These are phyloP conservation scores for Patagioenas fasciata DNA, from an alignment of 2,113 vertebrate genomes.

Conservation along the genomic window DNA sequence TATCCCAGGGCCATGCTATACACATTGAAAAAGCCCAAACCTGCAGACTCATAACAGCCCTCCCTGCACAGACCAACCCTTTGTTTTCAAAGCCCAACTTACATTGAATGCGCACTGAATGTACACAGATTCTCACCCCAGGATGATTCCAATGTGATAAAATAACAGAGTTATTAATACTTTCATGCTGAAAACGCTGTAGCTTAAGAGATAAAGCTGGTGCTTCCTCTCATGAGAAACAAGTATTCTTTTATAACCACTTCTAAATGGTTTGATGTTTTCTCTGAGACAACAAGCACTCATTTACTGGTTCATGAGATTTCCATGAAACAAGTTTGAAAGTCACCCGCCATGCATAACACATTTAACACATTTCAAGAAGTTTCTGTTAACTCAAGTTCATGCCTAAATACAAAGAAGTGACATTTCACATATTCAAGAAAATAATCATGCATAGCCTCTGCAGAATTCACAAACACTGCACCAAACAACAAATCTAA, in stretches of 20 bases:
- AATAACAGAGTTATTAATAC: not conserved
- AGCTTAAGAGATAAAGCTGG: not conserved
- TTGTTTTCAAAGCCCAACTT: not conserved
- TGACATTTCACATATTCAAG: not conserved
- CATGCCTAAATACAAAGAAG: not conserved
- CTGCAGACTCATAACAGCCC: not conserved
- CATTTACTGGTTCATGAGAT: slow-evolving; percentile 14
- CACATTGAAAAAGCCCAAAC: not conserved
- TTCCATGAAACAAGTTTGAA: slow-evolving; percentile 18
- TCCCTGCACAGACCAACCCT: not conserved
- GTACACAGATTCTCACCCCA: not conserved
- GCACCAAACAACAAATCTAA: not conserved
- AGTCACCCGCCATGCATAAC: not conserved
- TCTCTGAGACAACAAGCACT: not conserved
- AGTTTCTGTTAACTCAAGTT: slow-evolving; percentile 17
- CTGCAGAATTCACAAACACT: not conserved
- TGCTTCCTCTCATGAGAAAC: slow-evolving; percentile 1
- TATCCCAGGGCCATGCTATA: not conserved
- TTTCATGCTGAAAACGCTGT: not conserved
- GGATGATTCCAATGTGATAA: not conserved
- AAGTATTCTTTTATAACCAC: slow-evolving; percentile 14
- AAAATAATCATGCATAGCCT: not conserved
- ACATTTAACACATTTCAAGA: slow-evolving; percentile 35
- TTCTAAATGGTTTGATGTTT: slow-evolving; percentile 5
- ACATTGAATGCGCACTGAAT: not conserved